Evolutionary conservation across 2,888 invertebrate genomes (phyloP), one percentile per base, ranked within the genome.

Genomic region (Metacarcinus magister): DNA sequence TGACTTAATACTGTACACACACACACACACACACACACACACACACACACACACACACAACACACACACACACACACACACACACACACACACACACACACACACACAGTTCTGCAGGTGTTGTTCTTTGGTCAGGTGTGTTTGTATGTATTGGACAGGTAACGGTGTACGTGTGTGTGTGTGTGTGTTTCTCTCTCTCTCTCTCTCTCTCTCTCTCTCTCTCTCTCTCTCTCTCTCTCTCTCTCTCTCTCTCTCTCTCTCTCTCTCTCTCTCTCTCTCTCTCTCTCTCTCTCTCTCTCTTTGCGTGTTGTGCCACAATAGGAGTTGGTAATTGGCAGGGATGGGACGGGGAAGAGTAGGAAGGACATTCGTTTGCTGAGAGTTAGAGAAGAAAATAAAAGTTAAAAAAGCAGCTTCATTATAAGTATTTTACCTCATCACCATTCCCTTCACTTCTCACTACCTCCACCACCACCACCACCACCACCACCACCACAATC

Each of bases 331-430:
- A 75, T 75, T 75, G 75, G 28, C 28, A 7, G 75, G n/a, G 28
- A 75, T 28, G n/a, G 2, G 75, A 75, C 23, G 75, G 23, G 23
- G n/a, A 75, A 28, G 75, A 75, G 5, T 28, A 8, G 39, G 16
- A 87, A 32, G 87, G 39, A 87, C 39, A 3, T 4, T 2, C 28
- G 75, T 10, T 75, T 32, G 87, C 32, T 39, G 87, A 39, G 75
- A 75, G 75, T n/a, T 23, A 75, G 75, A 75, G 75, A 75, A 75
- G 67, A 67, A n/a, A 67, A n/a, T 23, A n/a, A 67, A n/a, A 67
- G 75, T n/a, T 23, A 75, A 28, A 75, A 28, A 75, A 8, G 0
- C n/a, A n/a, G 39, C 39, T 39, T 32, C 39, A 32, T 39, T 3
- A n/a, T 75, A 8, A 1, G 23, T 23, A 8, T 75, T 28, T 75